A percentile compares a stretch with the other conserved stretches of the same genome.
phyloP scores from a whole-genome alignment of 2,797 vertebrate species.

The Erpetoichthys calabaricus region DNA sequence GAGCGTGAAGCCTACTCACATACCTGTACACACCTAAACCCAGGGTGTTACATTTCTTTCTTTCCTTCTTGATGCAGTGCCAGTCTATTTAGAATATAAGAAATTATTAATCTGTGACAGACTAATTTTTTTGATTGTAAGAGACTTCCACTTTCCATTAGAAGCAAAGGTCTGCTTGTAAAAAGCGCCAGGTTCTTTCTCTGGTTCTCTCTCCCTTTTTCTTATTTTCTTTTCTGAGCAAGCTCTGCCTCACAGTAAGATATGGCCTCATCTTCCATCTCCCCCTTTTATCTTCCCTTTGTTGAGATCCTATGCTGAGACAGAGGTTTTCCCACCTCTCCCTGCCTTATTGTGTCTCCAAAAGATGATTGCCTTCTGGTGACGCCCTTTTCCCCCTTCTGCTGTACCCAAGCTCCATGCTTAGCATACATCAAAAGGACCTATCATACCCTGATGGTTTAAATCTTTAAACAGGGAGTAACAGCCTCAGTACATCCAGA shows the following conservation, averaged over 20 bases:
- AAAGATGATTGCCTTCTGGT: conserved; percentile 88
- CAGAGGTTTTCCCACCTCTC: conserved; percentile 64
- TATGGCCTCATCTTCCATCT: conserved; percentile 73
- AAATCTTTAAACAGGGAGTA: conserved; percentile 99
- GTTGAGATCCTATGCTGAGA: conserved; percentile 63
- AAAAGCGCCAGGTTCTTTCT: conserved; percentile 42
- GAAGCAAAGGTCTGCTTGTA: conserved; percentile 29
- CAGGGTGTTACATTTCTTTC: no score
- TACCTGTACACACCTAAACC: no score
- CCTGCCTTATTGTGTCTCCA: conserved; percentile 69
- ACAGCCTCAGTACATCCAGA: conserved; percentile 95
- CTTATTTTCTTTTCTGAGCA: conserved; percentile 28
- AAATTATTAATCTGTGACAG: no score
- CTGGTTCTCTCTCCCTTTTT: background rate
- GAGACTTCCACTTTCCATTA: no score
- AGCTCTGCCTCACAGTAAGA: conserved; percentile 78
- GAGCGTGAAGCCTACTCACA: no score
- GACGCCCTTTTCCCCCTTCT: conserved; percentile 63
- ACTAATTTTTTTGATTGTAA: no score
- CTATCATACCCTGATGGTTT: conserved; percentile 96
- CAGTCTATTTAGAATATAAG: no score
- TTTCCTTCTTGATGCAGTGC: no score
- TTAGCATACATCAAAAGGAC: conserved; percentile 97
- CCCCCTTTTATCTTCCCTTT: conserved; percentile 87
- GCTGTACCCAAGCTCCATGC: conserved; percentile 79